Evolutionary conservation across 2,888 invertebrate genomes (phyloP).

Genomic region (Aelia acuminata): DNA sequence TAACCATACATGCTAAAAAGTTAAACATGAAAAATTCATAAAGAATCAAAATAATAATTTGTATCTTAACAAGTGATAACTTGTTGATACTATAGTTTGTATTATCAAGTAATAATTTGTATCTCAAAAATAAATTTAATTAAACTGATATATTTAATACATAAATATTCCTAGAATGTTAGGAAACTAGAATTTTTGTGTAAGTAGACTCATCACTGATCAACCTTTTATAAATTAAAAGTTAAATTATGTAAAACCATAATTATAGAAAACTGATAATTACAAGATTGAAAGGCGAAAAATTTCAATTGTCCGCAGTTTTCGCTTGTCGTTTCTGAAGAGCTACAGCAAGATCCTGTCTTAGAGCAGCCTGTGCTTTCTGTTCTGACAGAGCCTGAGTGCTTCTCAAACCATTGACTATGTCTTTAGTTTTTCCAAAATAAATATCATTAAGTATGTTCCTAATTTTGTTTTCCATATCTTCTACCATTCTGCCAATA

Average conservation of each 20-base stretch:
- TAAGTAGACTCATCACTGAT: neutral
- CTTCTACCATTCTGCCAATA: constrained; percentile 98
- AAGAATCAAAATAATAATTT: too few species aligned
- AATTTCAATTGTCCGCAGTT: constrained; percentile 63
- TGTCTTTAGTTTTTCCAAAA: constrained; percentile 99
- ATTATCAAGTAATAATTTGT: too few species aligned
- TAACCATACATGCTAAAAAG: too few species aligned
- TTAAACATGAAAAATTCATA: too few species aligned
- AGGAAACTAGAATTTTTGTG: neutral
- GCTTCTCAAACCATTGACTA: constrained; percentile 91
- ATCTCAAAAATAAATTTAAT: too few species aligned
- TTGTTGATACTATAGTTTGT: too few species aligned
- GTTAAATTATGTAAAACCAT: neutral
- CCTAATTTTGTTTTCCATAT: constrained; percentile 99
- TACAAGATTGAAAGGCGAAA: constrained; percentile 48
- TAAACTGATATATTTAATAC: too few species aligned
- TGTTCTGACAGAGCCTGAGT: constrained; percentile 89
- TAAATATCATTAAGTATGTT: constrained; percentile 98
- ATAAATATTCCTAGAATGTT: too few species aligned
- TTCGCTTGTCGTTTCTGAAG: constrained; percentile 86
- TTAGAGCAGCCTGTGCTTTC: constrained; percentile 85
- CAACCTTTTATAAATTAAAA: neutral
- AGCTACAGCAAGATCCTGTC: constrained; percentile 88
- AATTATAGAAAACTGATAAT: neutral
- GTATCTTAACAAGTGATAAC: too few species aligned